Conservation (phyloP, 2,113 vertebrate species). For the Protobothrops flavoviridis region DNA sequence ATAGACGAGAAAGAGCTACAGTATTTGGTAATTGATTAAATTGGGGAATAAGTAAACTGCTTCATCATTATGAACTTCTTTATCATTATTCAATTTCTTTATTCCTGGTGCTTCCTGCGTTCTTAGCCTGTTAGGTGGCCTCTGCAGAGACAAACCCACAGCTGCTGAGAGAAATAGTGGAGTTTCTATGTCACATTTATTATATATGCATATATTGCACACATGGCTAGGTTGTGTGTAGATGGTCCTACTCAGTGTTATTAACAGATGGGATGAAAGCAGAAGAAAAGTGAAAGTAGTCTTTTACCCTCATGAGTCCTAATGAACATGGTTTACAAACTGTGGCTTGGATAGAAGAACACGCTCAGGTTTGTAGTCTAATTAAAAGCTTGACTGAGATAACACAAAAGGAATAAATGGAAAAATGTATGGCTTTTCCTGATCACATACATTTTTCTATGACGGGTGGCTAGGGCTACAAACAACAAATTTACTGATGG, state of each 20-base stretch:
- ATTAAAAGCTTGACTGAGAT: neutral
- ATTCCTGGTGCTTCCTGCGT: neutral
- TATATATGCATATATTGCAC: neutral
- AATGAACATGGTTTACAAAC: neutral
- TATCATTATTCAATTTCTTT: neutral
- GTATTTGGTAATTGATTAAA: neutral
- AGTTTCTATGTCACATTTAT: neutral
- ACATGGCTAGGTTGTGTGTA: neutral
- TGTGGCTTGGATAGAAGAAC: neutral
- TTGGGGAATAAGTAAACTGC: neutral
- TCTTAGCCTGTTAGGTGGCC: neutral
- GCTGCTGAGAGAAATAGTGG: neutral
- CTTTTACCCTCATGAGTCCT: neutral
- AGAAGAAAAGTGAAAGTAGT: neutral
- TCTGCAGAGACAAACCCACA: neutral
- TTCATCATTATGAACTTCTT: neutral
- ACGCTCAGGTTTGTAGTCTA: neutral
- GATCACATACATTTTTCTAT: neutral
- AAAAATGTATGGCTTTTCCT: neutral
- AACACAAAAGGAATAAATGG: neutral
- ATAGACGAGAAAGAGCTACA: neutral
- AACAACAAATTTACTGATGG: neutral
- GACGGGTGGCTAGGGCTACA: neutral
- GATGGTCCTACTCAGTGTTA: neutral
- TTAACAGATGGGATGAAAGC: neutral